phyloP scores from a whole-genome alignment of 2,113 vertebrate genomes.

The Narcine bancroftii region DNA sequence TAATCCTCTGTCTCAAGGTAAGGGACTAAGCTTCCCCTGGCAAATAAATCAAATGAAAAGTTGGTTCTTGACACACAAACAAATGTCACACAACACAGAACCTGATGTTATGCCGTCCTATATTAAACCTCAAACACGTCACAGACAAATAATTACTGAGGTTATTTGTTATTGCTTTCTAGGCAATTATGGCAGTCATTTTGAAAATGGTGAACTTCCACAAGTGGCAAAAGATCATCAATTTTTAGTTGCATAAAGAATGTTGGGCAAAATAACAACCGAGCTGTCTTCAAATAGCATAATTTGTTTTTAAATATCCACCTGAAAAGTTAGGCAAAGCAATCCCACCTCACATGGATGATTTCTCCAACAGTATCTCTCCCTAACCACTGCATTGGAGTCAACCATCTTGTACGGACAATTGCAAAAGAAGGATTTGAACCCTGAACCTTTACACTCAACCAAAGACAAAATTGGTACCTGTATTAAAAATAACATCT shows the following conservation, averaged over 20 bases:
- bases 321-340: neutral
- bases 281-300: neutral
- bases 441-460: neutral
- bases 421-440: neutral
- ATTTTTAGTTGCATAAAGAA: neutral
- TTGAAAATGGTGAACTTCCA: neutral
- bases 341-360: neutral
- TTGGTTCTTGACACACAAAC: neutral
- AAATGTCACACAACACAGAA: neutral
- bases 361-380: neutral
- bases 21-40: neutral
- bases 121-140: neutral
- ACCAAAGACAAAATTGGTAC: neutral
- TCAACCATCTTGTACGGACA: neutral
- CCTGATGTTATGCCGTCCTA: neutral
- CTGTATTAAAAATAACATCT: neutral
- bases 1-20: slow-evolving; percentile 7
- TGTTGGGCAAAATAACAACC: neutral
- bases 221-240: neutral
- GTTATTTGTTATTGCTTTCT: neutral
- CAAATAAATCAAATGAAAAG: neutral
- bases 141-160: neutral
- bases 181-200: neutral
- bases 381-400: neutral
- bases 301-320: neutral